A percentile compares a stretch with the other conserved stretches of the same genome.
Conservation (phyloP, 2,113 vertebrate genomes). For the Perca flavescens region DNA sequence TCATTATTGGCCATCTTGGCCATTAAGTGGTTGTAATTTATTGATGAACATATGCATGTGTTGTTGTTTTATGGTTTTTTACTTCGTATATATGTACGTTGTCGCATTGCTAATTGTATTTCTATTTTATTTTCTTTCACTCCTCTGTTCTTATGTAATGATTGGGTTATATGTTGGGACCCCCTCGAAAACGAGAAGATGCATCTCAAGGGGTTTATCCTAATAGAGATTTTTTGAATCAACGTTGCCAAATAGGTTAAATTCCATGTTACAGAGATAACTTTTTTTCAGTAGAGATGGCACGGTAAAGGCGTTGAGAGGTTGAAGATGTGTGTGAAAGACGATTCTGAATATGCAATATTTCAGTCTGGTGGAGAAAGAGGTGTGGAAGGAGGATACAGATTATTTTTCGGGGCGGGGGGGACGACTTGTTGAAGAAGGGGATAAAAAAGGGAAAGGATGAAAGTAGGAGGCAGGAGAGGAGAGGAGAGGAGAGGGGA, state of each 20-base stretch:
- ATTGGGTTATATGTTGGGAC: too few relatives aligned
- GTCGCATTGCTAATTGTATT: too few relatives aligned
- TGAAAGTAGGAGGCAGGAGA: slow-evolving; percentile 48
- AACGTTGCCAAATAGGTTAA: slow-evolving; percentile 10
- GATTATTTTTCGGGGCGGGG: slow-evolving; percentile 1
- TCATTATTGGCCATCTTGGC: too few relatives aligned
- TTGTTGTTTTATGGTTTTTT: too few relatives aligned
- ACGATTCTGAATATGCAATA: slow-evolving; percentile 52
- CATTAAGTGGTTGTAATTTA: too few relatives aligned
- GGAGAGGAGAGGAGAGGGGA: slow-evolving; percentile 36
- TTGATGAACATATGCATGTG: too few relatives aligned
- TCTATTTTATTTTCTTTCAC: too few relatives aligned
- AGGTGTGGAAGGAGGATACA: slow-evolving; percentile 38
- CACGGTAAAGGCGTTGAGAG: slow-evolving; percentile 6
- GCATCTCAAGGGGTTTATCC: too few relatives aligned
- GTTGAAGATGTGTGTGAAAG: slow-evolving; percentile 47
- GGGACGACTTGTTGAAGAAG: slow-evolving; percentile 29
- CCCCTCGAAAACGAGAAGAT: too few relatives aligned
- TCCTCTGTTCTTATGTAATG: too few relatives aligned
- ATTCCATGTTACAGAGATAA: background rate
- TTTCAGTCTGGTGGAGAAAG: slow-evolving; percentile 27
- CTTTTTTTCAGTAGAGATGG: background rate
- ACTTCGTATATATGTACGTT: too few relatives aligned
- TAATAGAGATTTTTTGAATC: too few relatives aligned
- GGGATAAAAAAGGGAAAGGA: slow-evolving; percentile 45